phyloP scores from a whole-genome alignment of 2,113 vertebrate species.

The Sialia sialis region DNA sequence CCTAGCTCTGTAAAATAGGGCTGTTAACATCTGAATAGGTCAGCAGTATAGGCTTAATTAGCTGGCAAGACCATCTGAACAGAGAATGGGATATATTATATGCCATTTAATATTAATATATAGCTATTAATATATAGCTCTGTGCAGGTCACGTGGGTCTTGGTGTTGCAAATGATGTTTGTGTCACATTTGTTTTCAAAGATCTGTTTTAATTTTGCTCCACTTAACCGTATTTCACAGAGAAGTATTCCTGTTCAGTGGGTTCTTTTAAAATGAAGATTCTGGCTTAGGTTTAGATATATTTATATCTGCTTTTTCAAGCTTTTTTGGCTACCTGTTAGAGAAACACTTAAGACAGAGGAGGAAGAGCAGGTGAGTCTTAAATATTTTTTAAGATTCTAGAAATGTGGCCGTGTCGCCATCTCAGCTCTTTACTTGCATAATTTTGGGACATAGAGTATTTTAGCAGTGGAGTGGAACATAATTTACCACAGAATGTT shows the following conservation, averaged over 20 bases:
- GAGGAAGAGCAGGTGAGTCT: not conserved
- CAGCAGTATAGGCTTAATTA: not conserved
- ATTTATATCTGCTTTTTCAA: not conserved
- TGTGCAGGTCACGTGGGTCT: fast-evolving
- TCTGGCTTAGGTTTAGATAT: not conserved
- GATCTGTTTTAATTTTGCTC: not conserved
- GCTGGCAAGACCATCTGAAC: not conserved
- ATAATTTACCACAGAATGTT: not conserved
- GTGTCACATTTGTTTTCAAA: not conserved
- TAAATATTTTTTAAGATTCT: not conserved
- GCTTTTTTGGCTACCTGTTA: not conserved
- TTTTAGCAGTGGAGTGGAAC: not conserved
- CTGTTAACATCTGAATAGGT: not conserved
- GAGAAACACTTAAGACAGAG: not conserved
- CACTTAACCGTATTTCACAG: not conserved
- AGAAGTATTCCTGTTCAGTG: not conserved
- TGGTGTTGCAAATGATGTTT: not conserved
- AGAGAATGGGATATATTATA: not conserved
- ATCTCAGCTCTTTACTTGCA: not conserved
- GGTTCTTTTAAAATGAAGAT: not conserved
- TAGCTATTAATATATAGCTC: not conserved
- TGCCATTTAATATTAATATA: no score
- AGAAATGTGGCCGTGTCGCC: not conserved
- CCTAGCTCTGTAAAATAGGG: not conserved
- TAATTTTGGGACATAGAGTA: not conserved